A percentile compares a stretch with the other conserved stretches of the same genome.
Evolutionary conservation across 1,140 invertebrate genomes (phyloP).

Genomic region (Oreohelix idahoensis): DNA sequence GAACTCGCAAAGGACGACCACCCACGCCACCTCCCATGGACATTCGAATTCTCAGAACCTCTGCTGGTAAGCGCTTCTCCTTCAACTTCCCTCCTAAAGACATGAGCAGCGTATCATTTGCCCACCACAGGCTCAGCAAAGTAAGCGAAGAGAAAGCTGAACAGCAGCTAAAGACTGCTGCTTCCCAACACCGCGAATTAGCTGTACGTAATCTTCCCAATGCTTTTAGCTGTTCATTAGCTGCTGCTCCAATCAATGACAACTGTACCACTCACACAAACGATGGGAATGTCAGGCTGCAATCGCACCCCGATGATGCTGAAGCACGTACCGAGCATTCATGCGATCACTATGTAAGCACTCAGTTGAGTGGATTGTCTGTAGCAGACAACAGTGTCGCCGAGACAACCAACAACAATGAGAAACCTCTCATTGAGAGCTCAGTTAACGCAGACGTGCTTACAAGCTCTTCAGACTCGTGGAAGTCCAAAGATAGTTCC

Average conservation of each 20-base stretch:
- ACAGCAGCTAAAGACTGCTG: background rate
- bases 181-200: background rate
- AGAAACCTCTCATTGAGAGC: background rate
- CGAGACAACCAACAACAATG: slow-evolving; percentile 7
- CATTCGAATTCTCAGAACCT: background rate
- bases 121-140: slow-evolving; percentile 28
- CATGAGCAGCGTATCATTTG: slow-evolving; percentile 14
- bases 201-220: background rate
- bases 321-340: background rate
- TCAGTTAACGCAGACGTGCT: background rate
- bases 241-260: no score
- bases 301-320: background rate
- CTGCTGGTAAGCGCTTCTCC: slow-evolving; percentile 22
- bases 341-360: background rate
- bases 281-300: background rate
- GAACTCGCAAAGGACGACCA: slow-evolving; percentile 4
- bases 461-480: background rate
- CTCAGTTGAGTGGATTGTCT: background rate
- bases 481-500: slow-evolving; percentile 5
- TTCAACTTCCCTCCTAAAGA: slow-evolving; percentile 30
- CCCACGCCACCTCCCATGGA: slow-evolving; percentile 31
- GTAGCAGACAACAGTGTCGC: background rate
- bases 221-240: background rate
- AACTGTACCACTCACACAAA: background rate
- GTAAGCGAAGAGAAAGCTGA: slow-evolving; percentile 15